Evolutionary conservation across 2,113 vertebrate genomes (phyloP).

Genomic region (Halcyon senegalensis): DNA sequence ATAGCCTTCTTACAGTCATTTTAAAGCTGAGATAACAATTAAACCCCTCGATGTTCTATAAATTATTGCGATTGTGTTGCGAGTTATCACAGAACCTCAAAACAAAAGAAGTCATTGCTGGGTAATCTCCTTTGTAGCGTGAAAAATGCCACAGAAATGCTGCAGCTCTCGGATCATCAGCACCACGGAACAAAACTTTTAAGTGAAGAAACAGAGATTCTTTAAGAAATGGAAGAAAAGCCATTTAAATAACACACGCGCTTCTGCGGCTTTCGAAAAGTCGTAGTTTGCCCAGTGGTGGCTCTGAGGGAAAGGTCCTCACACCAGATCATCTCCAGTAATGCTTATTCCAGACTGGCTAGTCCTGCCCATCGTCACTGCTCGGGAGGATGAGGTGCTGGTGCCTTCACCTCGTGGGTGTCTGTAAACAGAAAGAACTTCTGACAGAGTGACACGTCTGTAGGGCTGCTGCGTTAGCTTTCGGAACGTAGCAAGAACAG

Average conservation of each 20-base stretch:
- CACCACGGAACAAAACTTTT: not conserved
- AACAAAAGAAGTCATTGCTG: not conserved
- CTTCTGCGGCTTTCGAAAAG: not conserved
- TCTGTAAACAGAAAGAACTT: not conserved
- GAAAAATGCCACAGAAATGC: not conserved
- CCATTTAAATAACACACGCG: not conserved
- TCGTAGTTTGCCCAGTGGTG: not conserved
- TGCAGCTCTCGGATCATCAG: rapidly evolving
- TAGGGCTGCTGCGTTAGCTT: not conserved
- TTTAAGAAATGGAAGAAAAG: not conserved
- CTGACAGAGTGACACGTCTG: not conserved
- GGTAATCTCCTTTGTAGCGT: not conserved
- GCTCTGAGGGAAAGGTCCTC: not conserved
- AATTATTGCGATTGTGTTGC: not conserved
- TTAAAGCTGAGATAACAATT: not conserved
- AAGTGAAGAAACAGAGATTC: not conserved
- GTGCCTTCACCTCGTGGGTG: rapidly evolving
- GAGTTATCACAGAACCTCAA: not conserved
- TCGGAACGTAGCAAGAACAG: not conserved
- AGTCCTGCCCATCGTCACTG: not conserved
- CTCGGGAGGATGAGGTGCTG: rapidly evolving
- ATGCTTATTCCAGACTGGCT: rapidly evolving
- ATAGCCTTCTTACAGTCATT: not conserved
- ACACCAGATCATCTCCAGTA: no score
- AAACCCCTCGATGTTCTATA: not conserved